Evolutionary conservation across 2,113 vertebrate genomes (phyloP).

Genomic region (Rhea americana): DNA sequence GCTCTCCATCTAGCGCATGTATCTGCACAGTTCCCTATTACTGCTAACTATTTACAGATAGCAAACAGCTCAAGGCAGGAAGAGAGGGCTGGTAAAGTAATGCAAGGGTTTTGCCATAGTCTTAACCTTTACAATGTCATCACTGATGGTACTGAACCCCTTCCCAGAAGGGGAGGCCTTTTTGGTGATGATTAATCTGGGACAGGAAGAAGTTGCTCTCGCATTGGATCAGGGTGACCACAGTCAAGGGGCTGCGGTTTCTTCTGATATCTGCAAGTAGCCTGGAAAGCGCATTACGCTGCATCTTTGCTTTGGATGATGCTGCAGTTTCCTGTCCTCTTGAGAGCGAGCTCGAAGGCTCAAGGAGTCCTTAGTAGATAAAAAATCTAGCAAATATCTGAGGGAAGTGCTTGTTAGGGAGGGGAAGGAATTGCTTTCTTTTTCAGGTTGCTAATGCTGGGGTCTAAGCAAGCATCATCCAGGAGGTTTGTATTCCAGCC

Average conservation of each 20-base stretch:
- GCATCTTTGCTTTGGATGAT: neutral
- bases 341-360: neutral
- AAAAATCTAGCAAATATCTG: neutral
- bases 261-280: neutral
- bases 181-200: neutral
- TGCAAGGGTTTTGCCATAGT: neutral
- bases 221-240: accelerated
- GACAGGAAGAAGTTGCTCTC: neutral
- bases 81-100: neutral
- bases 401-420: neutral
- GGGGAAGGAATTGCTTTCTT: neutral
- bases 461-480: neutral
- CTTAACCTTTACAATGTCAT: neutral
- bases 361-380: neutral
- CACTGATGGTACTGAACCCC: neutral
- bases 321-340: neutral
- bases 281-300: neutral
- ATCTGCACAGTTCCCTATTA: neutral
- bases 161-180: neutral
- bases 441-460: neutral
- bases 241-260: neutral
- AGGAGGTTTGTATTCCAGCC: neutral
- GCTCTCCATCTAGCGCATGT: neutral
- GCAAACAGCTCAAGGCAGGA: neutral
- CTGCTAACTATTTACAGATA: neutral